phyloP scores from a whole-genome alignment of 2,888 invertebrate genomes.

The Miltochrista miniata region DNA sequence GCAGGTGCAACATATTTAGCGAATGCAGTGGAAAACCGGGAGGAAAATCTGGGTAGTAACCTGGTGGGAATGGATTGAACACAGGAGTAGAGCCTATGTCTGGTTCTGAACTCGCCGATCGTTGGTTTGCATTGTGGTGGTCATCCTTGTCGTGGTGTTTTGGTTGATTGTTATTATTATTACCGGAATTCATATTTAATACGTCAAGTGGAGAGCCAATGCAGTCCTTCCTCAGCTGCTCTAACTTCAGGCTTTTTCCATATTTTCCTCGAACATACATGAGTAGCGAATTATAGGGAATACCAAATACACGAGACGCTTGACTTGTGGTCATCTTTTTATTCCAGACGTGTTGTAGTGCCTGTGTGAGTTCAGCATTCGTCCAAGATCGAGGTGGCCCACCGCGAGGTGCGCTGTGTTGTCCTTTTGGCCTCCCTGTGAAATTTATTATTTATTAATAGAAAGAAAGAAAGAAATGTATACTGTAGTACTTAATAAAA shows the following conservation, averaged over 20 bases:
- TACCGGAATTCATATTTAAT: slow-evolving; percentile 84
- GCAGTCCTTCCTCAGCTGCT: slow-evolving; percentile 94
- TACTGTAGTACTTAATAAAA: no score
- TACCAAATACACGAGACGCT: slow-evolving; percentile 94
- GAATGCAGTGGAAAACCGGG: slow-evolving; percentile 90
- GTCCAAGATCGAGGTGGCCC: slow-evolving; percentile 97
- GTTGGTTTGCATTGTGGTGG: slow-evolving; percentile 70
- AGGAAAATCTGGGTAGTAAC: slow-evolving; percentile 93
- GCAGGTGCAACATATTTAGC: slow-evolving; percentile 91
- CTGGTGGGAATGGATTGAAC: slow-evolving; percentile 90
- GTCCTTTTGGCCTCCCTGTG: slow-evolving; percentile 93
- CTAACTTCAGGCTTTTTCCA: slow-evolving; percentile 95
- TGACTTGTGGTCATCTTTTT: slow-evolving; percentile 97
- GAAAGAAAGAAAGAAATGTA: no score
- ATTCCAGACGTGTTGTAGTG: slow-evolving; percentile 97
- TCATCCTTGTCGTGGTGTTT: slow-evolving; percentile 84
- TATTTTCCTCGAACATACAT: slow-evolving; percentile 97
- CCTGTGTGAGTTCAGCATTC: slow-evolving; percentile 95
- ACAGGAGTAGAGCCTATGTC: slow-evolving; percentile 86
- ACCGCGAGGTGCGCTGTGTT: slow-evolving; percentile 95
- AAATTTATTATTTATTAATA: slow-evolving; percentile 5
- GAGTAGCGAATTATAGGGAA: slow-evolving; percentile 95
- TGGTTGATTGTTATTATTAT: slow-evolving; percentile 83
- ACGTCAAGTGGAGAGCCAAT: slow-evolving; percentile 92
- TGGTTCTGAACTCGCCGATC: slow-evolving; percentile 87